Evolutionary conservation across 1,140 invertebrate genomes (phyloP).

Genomic region (Adelges cooleyi): DNA sequence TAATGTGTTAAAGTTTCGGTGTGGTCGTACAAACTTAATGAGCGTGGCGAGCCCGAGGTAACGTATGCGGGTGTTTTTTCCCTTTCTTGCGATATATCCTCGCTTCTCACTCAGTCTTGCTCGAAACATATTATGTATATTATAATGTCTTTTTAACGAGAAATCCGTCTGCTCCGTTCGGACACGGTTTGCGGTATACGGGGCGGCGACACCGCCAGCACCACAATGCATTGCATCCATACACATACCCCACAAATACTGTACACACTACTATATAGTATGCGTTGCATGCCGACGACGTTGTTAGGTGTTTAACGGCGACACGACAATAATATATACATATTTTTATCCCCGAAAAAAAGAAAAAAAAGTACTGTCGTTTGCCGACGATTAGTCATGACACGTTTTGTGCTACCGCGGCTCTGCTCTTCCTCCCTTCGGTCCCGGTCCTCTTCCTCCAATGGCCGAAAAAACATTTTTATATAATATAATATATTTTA

Average conservation of each 20-base stretch:
- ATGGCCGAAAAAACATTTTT: neutral
- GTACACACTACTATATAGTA: too few species aligned
- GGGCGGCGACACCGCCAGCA: neutral
- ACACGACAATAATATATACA: too few species aligned
- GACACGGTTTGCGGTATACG: neutral
- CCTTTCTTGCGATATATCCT: neutral
- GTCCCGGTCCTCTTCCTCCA: neutral
- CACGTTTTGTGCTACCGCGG: neutral
- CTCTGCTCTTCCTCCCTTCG: neutral
- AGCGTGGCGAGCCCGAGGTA: neutral
- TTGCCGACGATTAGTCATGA: conserved; percentile 6
- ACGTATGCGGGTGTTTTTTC: neutral
- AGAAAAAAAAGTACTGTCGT: neutral
- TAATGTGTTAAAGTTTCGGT: neutral
- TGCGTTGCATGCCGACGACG: neutral
- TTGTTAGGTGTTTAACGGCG: neutral
- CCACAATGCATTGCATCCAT: neutral
- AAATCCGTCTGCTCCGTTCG: neutral
- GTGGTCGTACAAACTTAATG: neutral
- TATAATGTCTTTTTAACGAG: conserved; percentile 26
- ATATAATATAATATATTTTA: neutral
- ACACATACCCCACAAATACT: neutral
- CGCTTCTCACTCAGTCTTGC: neutral
- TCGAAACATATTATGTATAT: too few species aligned
- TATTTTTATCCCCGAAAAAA: conserved; percentile 5